Evolutionary conservation across 2,888 invertebrate genomes (phyloP), one percentile per base, ranked within the genome.

Genomic region (Mimumesa dahlbomi): DNA sequence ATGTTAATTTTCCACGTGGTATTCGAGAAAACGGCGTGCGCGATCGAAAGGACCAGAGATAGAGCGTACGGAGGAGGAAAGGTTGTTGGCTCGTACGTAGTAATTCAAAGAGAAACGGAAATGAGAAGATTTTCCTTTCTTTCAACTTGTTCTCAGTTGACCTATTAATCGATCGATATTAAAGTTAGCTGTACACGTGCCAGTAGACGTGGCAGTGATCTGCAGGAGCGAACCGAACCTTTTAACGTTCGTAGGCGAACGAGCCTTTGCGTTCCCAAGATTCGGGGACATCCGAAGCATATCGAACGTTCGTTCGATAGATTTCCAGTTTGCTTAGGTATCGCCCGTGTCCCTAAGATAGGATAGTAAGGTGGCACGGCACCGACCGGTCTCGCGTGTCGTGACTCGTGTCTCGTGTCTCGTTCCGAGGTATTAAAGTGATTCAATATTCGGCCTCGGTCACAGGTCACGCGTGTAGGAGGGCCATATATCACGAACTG

Each of bases 381-480:
- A 4, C 11, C 9, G 29, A n/a, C n/a, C n/a, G 29, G 29, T 29
- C 29, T 29, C 2, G 9, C 31, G 25, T 16, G 49, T 34, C 40
- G 31, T 34, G 57, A 50, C 67, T 58, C 61, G 66, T 61, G 57
- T 72, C 75, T 50, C 73, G 72, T 76, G 71, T 77, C 81, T 75
- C 73, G 72, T 66, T 73, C 66, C 50, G 69, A 77, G 80, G 72
- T 80, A 83, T 84, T 83, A 77, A 81, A 82, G 72, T 77, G 80
- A 83, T 84, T 83, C 79, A 82, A 84, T 84, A 84, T 84, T 84
- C 83, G 84, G 82, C 62, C 52, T 58, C 57, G 77, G 82, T 79
- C 72, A 73, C 48, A 67, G 82, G 82, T 84, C 81, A 76, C 49
- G 52, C 75, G 79, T 78, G 83, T 84, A 82, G 84, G 84, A 73